Conservation (phyloP, 2,113 vertebrate species). For the Rhabdomys dilectus region DNA sequence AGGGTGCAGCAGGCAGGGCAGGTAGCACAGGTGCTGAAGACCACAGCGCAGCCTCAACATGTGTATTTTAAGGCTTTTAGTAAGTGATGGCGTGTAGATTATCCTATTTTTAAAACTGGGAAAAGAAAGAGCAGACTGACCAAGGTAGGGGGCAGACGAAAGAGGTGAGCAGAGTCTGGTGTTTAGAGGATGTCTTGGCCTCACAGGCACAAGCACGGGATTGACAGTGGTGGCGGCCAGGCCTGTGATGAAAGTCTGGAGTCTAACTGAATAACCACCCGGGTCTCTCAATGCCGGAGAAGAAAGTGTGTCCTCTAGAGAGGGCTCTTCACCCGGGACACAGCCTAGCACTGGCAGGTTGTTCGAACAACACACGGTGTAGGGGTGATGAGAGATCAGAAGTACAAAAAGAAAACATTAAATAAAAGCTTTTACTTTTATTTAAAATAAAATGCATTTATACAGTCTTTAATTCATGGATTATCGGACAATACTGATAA, state of each 20-base stretch:
- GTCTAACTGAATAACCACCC: not conserved
- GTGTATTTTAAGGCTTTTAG: no score
- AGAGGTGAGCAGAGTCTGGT: not conserved
- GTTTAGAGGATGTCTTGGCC: not conserved
- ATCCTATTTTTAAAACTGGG: not conserved
- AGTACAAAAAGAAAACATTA: constrained; percentile 79
- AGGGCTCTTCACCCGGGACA: not conserved
- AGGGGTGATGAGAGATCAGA: constrained; percentile 24
- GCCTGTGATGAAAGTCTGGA: not conserved
- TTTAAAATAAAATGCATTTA: constrained; percentile 93
- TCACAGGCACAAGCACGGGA: not conserved
- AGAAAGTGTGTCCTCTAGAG: not conserved
- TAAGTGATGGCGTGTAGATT: not conserved
- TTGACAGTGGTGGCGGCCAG: not conserved
- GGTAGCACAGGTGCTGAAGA: not conserved
- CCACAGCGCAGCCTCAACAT: no score
- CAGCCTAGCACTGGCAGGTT: not conserved
- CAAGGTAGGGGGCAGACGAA: not conserved
- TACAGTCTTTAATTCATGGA: constrained; percentile 86
- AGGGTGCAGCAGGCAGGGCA: not conserved
- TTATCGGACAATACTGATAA: constrained; percentile 80
- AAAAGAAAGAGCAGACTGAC: not conserved
- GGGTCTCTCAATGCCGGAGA: not conserved
- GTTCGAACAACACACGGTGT: not conserved
- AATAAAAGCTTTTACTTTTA: constrained; percentile 91